These are phyloP conservation scores for Eulithis testata DNA, from an alignment of 2,888 invertebrate species.

Conservation along the genomic window DNA sequence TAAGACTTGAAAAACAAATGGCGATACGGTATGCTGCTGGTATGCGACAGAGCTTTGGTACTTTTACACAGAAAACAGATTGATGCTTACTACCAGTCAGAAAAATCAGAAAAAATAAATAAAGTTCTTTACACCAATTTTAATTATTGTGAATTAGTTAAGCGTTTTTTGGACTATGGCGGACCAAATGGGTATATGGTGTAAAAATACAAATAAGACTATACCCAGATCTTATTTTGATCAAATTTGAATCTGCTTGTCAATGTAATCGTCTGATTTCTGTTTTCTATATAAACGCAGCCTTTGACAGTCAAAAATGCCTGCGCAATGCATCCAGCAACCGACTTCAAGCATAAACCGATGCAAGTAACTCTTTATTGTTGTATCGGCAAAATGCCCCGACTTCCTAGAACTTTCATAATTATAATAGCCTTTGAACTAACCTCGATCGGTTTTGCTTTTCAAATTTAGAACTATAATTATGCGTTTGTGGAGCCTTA, in stretches of 20 bases:
- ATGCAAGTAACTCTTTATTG: constrained; percentile 56
- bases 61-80: constrained; percentile 19
- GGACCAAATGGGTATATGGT: no score
- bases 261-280: background rate
- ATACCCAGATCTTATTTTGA: no score
- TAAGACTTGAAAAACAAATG: constrained; percentile 73
- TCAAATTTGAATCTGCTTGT: no score
- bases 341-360: constrained; percentile 41
- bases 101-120: background rate
- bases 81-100: background rate
- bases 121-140: no score
- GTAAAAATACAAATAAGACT: no score
- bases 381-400: constrained; percentile 42
- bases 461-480: no score
- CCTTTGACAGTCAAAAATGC: constrained; percentile 61
- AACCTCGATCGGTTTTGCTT: no score
- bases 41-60: constrained; percentile 66
- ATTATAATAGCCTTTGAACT: background rate
- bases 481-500: no score
- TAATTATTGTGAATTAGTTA: no score
- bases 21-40: constrained; percentile 62
- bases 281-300: constrained; percentile 12
- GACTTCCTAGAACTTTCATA: background rate
- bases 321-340: constrained; percentile 42
- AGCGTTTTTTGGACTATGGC: no score